Evolutionary conservation across 2,797 vertebrate genomes (phyloP).

Genomic region (Vireo griseus): DNA sequence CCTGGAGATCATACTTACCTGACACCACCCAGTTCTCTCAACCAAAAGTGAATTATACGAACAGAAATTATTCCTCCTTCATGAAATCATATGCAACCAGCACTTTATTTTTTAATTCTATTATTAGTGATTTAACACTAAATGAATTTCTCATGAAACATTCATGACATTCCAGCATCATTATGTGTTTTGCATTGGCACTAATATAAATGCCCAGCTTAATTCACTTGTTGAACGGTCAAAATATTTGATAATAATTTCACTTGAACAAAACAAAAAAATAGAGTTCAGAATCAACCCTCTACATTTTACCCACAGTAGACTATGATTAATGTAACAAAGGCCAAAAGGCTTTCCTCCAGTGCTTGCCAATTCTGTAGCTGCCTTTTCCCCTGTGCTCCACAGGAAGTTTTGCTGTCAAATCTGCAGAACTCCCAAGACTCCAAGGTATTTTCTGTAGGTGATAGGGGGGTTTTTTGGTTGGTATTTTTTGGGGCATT

Average conservation of each 20-base stretch:
- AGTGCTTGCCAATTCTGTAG: neutral
- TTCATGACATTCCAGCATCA: neutral
- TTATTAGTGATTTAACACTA: neutral
- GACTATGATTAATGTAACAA: neutral
- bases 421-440: neutral
- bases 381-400: neutral
- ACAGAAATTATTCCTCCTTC: neutral
- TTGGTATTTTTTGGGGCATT: neutral
- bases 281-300: neutral
- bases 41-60: neutral
- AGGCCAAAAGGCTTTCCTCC: neutral
- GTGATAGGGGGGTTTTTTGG: accelerated
- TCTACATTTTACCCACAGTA: neutral
- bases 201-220: neutral
- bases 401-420: neutral
- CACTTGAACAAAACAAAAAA: neutral
- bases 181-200: neutral
- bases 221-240: neutral
- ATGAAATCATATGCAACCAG: neutral
- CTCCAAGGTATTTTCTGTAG: neutral
- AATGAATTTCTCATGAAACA: neutral
- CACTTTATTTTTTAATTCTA: neutral
- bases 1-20: neutral
- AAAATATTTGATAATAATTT: neutral
- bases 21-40: neutral